Base-by-base conservation (phyloP, 2,888 invertebrate species). In the Xanthorhoe spadicearia region DNA sequence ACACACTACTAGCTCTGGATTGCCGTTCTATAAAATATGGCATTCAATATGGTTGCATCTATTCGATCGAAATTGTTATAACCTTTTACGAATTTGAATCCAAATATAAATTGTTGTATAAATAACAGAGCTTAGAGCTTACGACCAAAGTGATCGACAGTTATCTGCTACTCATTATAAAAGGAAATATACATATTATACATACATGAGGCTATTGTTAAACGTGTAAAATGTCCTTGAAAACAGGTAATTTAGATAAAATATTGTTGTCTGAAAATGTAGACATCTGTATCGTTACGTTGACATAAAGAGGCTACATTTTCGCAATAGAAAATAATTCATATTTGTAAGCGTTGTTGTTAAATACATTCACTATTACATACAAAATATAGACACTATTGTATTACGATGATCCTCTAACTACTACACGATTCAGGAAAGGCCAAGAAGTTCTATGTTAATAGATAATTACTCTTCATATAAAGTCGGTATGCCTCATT, bases 371-470 rank as follows among this genome's bases (percentile, higher is more conserved):
- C 66, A 76, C 77, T 73, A 64, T 75, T 43, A 74, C 73, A 77
- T 74, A 80, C 76, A 76, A 43, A 43, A 13, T 80, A 77, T 75
- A 75, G 64, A 70, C 76, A 77, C 76, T 77, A 80, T 83, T 83
- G 80, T 85, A 84, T 84, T 84, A 86, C 82, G 85, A 74, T 72
- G 90, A 91, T 90, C 90, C 90, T 91, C 81, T 78, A 76, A 81
- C 80, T 84, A 76, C 68, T 69, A 80, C 78, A 81, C 79, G 85
- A 83, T 83, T 76, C 75, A 84, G 82, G 38, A 46, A 61, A 56
- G 54, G 46, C 38, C 38, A 52, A 10, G 9, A 17, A 32, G 13
- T 46, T n/a, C 23, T 15, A 2, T n/a, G 8, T 19, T 18, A 48
- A 18, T 19, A 10, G 19, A 38, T 52, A 1, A 4, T 59, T 0